phyloP scores from a whole-genome alignment of 37 sponge, comb jelly and placozoan species.

The Tethya wilhelma region DNA sequence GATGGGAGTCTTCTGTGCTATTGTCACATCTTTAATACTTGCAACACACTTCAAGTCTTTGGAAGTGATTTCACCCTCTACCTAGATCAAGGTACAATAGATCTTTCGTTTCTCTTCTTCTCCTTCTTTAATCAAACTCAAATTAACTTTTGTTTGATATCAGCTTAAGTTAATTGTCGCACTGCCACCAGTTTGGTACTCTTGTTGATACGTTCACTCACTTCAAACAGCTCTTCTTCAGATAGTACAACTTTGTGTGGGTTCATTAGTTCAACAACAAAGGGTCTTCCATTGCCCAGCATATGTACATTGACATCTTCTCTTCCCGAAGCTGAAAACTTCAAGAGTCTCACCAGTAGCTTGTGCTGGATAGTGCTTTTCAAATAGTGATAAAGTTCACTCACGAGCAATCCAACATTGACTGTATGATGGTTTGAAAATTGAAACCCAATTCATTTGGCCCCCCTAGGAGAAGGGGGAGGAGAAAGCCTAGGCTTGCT shows the following conservation, averaged over 20 bases:
- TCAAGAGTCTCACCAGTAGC: no score
- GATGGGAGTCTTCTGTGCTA: slow-evolving; percentile 93
- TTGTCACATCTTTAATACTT: slow-evolving; percentile 40
- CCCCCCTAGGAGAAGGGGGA: slow-evolving; percentile 9
- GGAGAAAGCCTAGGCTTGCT: background rate
- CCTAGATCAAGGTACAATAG: slow-evolving; percentile 80
- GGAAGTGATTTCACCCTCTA: slow-evolving; percentile 22
- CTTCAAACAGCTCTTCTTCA: slow-evolving; percentile 1
- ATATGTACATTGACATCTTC: slow-evolving; percentile 98
- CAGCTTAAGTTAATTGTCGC: slow-evolving; percentile 40
- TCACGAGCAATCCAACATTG: background rate
- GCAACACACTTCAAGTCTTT: slow-evolving; percentile 39
- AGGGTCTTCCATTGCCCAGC: slow-evolving; percentile 93
- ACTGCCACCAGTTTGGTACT: slow-evolving; percentile 49
- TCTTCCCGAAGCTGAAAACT: slow-evolving; percentile 91
- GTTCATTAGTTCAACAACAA: slow-evolving; percentile 79
- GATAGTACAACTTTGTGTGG: slow-evolving; percentile 45
- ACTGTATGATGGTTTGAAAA: slow-evolving; percentile 29
- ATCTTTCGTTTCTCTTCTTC: slow-evolving; percentile 89
- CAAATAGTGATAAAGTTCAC: slow-evolving; percentile 39
- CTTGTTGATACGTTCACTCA: slow-evolving; percentile 68
- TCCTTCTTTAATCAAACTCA: slow-evolving; percentile 79
- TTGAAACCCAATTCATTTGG: slow-evolving; percentile 18
- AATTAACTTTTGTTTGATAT: slow-evolving; percentile 44
- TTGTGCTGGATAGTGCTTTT: slow-evolving; percentile 45